These are phyloP conservation scores for Cygnus buccinator DNA, from an alignment of 2,113 vertebrate genomes.

Conservation along the genomic window DNA sequence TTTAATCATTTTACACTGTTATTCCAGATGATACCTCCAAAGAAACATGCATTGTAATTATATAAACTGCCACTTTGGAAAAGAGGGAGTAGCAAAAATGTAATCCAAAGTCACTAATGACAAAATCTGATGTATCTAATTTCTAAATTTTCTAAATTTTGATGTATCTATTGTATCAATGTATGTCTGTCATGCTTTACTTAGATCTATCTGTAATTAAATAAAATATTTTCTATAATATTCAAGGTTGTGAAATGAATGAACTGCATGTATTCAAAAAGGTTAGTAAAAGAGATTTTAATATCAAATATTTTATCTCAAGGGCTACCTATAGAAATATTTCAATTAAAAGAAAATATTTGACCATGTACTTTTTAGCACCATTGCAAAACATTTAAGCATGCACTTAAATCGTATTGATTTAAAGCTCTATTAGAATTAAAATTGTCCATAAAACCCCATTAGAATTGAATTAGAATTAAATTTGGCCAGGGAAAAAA, in stretches of 20 bases:
- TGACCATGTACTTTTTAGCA: neutral
- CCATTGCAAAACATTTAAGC: neutral
- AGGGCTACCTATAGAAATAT: too few species aligned
- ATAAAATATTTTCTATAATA: neutral
- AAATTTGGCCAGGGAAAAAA: too few species aligned
- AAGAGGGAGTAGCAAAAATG: neutral
- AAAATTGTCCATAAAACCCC: too few species aligned
- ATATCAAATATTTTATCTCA: neutral
- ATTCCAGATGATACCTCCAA: neutral
- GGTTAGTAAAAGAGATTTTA: neutral
- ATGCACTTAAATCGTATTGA: neutral
- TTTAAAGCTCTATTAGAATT: too few species aligned
- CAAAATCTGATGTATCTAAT: neutral
- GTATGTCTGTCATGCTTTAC: neutral
- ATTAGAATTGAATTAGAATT: too few species aligned
- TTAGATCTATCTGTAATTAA: neutral
- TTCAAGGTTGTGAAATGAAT: neutral
- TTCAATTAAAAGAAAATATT: neutral
- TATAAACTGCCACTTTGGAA: neutral
- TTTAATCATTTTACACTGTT: neutral
- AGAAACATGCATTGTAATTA: neutral
- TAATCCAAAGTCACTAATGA: neutral
- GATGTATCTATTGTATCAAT: neutral
- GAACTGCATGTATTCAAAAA: neutral
- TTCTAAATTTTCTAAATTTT: too few species aligned